A percentile compares a stretch with the other conserved stretches of the same genome.
phyloP scores from a whole-genome alignment of 2,113 vertebrate genomes.

The Stegostoma tigrinum region DNA sequence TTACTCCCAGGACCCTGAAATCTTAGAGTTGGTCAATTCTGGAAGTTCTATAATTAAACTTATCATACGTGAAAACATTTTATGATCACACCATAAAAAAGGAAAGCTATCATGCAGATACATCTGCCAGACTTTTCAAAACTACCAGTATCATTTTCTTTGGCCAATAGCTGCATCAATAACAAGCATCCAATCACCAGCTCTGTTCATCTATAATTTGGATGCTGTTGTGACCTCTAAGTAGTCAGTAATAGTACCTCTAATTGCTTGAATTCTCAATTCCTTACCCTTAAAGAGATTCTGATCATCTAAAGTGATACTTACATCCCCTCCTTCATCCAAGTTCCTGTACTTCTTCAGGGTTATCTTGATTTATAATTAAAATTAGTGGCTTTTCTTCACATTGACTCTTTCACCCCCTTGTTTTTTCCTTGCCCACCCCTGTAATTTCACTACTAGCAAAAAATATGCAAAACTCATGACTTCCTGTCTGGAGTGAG shows the following conservation, averaged over 20 bases:
- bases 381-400: background rate
- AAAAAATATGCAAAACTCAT: background rate
- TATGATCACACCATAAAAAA: background rate
- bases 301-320: background rate
- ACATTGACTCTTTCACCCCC: background rate
- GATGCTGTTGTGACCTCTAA: too few species aligned
- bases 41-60: background rate
- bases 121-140: background rate
- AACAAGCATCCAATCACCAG: background rate
- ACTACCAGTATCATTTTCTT: background rate
- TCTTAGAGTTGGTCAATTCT: background rate
- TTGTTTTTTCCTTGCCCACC: too few species aligned
- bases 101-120: background rate
- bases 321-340: background rate
- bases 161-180: background rate
- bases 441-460: background rate
- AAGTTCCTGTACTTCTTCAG: background rate
- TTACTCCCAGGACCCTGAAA: background rate
- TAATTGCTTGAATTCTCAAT: background rate
- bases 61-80: background rate
- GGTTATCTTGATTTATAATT: background rate
- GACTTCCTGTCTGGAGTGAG: background rate
- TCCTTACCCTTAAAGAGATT: background rate
- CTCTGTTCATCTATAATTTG: background rate
- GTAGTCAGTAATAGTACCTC: too few species aligned